Conservation (phyloP, 2,113 vertebrate genomes). For the Bothrops jararaca region DNA sequence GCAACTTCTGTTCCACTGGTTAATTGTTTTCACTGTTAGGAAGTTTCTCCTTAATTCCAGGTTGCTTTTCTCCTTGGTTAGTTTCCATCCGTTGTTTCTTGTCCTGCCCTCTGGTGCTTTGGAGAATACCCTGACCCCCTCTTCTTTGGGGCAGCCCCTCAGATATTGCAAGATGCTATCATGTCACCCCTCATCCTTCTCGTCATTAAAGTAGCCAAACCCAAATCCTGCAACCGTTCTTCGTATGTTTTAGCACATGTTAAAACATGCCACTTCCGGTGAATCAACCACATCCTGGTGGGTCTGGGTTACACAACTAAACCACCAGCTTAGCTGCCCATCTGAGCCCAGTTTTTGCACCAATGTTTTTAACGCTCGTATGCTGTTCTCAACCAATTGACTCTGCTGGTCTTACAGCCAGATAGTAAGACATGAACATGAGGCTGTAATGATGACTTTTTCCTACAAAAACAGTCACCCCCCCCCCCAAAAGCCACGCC, state of each 20-base stretch:
- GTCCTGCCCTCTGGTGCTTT: background rate
- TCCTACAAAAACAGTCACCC: background rate
- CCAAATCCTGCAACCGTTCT: too few species aligned
- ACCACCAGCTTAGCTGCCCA: background rate
- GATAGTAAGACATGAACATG: background rate
- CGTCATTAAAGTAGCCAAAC: too few species aligned
- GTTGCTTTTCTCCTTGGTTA: background rate
- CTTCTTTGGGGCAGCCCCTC: background rate
- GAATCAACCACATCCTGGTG: too few species aligned
- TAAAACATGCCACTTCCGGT: too few species aligned
- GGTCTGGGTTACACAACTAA: background rate
- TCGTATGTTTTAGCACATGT: too few species aligned
- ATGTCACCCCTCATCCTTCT: too few species aligned
- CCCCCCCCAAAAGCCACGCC: background rate
- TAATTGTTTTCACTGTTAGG: background rate
- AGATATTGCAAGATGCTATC: background rate
- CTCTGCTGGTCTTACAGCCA: background rate
- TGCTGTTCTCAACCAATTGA: background rate
- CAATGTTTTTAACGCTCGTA: background rate
- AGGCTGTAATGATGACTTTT: background rate
- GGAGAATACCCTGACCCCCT: background rate
- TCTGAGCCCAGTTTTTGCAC: background rate
- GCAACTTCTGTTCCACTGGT: accelerated
- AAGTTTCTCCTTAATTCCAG: background rate
- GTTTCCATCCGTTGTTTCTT: background rate